Evolutionary conservation across 92 coral and sea anemone species (phyloP).

Genomic region (Actinernus sp.): DNA sequence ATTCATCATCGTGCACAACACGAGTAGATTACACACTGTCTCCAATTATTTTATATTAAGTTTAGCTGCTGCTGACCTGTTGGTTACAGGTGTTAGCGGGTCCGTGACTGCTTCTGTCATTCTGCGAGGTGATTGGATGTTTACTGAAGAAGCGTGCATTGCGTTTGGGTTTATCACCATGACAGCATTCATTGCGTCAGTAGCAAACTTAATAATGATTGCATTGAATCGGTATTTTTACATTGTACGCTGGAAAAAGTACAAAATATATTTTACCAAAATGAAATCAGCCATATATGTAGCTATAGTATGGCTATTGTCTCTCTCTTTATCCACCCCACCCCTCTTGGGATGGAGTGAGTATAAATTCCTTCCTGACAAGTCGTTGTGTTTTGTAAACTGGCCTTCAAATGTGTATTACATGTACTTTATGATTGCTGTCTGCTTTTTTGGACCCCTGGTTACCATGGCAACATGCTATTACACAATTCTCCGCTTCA

Average conservation of each 20-base stretch:
- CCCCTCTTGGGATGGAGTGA: slow-evolving; percentile 93
- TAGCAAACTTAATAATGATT: slow-evolving; percentile 83
- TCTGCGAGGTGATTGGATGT: slow-evolving; percentile 60
- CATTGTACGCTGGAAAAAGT: slow-evolving; percentile 82
- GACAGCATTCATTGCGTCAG: slow-evolving; percentile 87
- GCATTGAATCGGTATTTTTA: slow-evolving; percentile 84
- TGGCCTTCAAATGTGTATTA: slow-evolving; percentile 79
- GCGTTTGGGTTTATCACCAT: slow-evolving; percentile 77
- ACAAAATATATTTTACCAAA: slow-evolving; percentile 50
- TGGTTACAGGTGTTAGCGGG: slow-evolving; percentile 85
- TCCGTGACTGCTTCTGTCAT: slow-evolving; percentile 78
- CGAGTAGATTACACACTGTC: slow-evolving; percentile 56
- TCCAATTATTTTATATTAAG: slow-evolving; percentile 77
- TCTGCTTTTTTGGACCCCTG: slow-evolving; percentile 86
- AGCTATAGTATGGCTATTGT: slow-evolving; percentile 64
- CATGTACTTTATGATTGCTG: slow-evolving; percentile 81
- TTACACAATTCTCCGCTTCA: slow-evolving; percentile 66
- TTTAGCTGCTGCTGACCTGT: slow-evolving; percentile 89
- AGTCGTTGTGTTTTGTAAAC: slow-evolving; percentile 85
- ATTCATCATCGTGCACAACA: slow-evolving; percentile 56
- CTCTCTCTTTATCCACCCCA: slow-evolving; percentile 64
- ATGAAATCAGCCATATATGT: slow-evolving; percentile 27
- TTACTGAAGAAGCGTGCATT: slow-evolving; percentile 68
- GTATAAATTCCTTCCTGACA: slow-evolving; percentile 72
- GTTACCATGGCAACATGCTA: slow-evolving; percentile 72